These are phyloP conservation scores for Moxostoma hubbsi DNA, from an alignment of 2,797 vertebrate species.

Conservation along the genomic window DNA sequence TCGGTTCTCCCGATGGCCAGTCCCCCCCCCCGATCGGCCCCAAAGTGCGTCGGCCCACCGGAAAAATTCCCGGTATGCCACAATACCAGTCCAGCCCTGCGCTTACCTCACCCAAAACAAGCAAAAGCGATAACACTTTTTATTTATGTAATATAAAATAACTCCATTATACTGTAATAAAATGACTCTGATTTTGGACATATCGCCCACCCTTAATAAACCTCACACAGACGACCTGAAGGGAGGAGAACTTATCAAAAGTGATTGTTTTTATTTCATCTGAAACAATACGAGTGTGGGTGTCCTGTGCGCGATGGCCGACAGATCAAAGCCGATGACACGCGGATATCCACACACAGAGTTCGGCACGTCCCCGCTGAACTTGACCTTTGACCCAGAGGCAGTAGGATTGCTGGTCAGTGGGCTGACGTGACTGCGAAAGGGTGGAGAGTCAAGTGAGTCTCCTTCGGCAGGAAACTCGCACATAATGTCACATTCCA, in stretches of 20 bases:
- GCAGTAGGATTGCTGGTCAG: slow-evolving; percentile 14
- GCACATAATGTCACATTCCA: slow-evolving; percentile 45
- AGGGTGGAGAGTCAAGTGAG: neutral
- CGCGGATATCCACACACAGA: neutral
- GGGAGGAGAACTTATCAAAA: slow-evolving; percentile 19
- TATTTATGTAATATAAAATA: no score
- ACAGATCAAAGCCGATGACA: slow-evolving; percentile 11
- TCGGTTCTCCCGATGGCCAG: no score
- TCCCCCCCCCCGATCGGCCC: no score
- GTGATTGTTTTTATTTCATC: slow-evolving; percentile 1
- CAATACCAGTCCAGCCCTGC: no score
- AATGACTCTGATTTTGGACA: no score
- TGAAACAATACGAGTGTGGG: slow-evolving; percentile 15
- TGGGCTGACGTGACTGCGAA: slow-evolving; percentile 46
- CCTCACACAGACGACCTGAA: neutral
- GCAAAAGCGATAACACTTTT: no score
- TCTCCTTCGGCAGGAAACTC: slow-evolving; percentile 46
- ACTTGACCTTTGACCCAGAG: slow-evolving; percentile 33
- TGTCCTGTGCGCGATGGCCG: neutral
- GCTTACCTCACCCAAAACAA: no score
- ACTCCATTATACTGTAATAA: no score
- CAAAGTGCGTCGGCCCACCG: no score
- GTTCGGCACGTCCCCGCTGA: slow-evolving; percentile 9
- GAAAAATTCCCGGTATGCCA: no score
- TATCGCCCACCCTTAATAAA: no score